Evolutionary conservation across 2,888 invertebrate species (phyloP), one percentile per base, ranked within the genome.

Genomic region (Luperina nickerlii): DNA sequence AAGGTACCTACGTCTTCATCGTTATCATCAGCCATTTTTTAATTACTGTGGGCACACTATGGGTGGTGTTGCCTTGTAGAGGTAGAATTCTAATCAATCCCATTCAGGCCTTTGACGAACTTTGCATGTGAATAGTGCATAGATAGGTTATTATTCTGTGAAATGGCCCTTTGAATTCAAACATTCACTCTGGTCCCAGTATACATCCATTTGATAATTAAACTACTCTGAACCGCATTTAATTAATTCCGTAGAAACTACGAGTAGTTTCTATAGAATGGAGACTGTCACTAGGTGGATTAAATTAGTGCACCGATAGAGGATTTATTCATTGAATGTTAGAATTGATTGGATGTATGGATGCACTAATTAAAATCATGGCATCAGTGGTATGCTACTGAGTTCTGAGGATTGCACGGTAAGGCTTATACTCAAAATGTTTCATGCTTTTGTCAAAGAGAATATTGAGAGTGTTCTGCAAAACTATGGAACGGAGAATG

Each of bases 361-460:
- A 27, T 20, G 6, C 11, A 45, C 20, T 27, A 48, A 48, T 48
- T 13, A 20, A 20, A 69, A 69, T 48, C 68, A 27, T 68, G 68
- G 42, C 45, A 51, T 78, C 1, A 32, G 1, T 18, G 63, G 7
- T 15, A 32, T 18, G n/a, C 7, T 24, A 42, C 4, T 2, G 11
- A 63, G 9, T 24, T 74, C 27, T 6, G 20, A 54, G 9, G 9
- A 38, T 38, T 27, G 6, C 42, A 8, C 42, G 13, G 45, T 45
- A 74, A 24, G 18, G 7, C 8, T 57, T 32, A 45, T 32, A n/a
- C 15, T 38, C 20, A 63, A 42, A 63, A 78, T 27, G 8, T 42
- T 27, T 27, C 8, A 62, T 38, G 48, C n/a, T 48, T 38, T 73
- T 38, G 20, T 74, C 24, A 78, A 76, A 51, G n/a, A 42, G 27